Percentiles rank a stretch among this genome's conserved stretches.
Conservation (phyloP, 2,797 vertebrate species). For the Argya squamiceps region DNA sequence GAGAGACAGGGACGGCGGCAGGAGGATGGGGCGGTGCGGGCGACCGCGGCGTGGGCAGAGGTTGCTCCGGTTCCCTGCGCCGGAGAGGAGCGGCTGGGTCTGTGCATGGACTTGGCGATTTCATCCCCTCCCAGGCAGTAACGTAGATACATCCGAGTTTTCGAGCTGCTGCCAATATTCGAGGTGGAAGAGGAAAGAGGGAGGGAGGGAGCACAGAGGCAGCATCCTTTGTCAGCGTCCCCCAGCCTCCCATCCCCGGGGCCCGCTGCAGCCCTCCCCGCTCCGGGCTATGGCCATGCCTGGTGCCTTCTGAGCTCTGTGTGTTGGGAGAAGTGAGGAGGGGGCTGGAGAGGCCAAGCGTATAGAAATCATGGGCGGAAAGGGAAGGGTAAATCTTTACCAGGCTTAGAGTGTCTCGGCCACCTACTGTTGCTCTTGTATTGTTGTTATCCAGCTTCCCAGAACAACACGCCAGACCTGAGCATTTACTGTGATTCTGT, state of each 20-base stretch:
- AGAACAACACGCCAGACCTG: not conserved
- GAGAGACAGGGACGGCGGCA: not conserved
- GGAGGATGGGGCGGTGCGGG: not conserved
- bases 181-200: not conserved
- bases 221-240: not conserved
- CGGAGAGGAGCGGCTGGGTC: not conserved
- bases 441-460: not conserved
- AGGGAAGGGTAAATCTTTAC: not conserved
- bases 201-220: not conserved
- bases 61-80: not conserved
- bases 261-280: not conserved
- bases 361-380: not conserved
- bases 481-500: not conserved
- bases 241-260: too few relatives aligned
- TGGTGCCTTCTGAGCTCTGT: accelerated
- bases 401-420: not conserved
- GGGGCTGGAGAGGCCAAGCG: not conserved
- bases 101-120: not conserved
- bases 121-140: not conserved
- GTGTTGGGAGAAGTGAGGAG: not conserved
- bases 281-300: not conserved
- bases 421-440: not conserved
- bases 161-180: accelerated
- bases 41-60: not conserved
- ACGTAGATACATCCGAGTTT: not conserved